These are phyloP conservation scores for Chaunax sp. DNA, from an alignment of 2,797 vertebrate genomes.

Conservation along the genomic window DNA sequence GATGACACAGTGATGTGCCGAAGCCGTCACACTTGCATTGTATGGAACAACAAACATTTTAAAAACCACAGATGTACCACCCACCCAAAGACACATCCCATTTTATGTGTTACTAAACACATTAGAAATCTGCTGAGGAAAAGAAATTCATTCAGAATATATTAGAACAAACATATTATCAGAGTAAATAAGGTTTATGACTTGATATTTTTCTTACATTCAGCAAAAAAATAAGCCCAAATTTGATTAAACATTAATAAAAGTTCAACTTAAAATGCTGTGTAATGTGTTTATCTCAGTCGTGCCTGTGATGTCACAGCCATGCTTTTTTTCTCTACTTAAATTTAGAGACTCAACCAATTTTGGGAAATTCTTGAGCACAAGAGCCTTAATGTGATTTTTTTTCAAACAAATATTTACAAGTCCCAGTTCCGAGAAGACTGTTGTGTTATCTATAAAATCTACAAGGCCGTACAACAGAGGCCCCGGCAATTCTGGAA, in stretches of 20 bases:
- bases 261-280: no score
- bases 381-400: no score
- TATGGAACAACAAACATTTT: not conserved
- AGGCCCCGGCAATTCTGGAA: no score
- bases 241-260: no score
- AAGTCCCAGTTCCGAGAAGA: not conserved
- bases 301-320: no score
- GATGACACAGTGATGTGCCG: constrained; percentile 7
- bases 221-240: no score
- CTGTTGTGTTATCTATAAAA: not conserved
- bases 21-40: not conserved
- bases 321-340: no score
- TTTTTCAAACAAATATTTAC: not conserved
- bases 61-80: constrained; percentile 8
- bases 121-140: not conserved
- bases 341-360: no score
- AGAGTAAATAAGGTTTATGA: not conserved
- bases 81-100: not conserved
- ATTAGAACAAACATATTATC: not conserved
- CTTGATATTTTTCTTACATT: not conserved
- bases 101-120: not conserved
- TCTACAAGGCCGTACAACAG: not conserved
- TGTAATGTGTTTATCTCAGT: no score
- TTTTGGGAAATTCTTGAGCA: no score
- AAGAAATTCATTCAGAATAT: not conserved